These are phyloP conservation scores for Cirrhinus mrigala DNA, from an alignment of 2,797 vertebrate genomes.

Conservation along the genomic window DNA sequence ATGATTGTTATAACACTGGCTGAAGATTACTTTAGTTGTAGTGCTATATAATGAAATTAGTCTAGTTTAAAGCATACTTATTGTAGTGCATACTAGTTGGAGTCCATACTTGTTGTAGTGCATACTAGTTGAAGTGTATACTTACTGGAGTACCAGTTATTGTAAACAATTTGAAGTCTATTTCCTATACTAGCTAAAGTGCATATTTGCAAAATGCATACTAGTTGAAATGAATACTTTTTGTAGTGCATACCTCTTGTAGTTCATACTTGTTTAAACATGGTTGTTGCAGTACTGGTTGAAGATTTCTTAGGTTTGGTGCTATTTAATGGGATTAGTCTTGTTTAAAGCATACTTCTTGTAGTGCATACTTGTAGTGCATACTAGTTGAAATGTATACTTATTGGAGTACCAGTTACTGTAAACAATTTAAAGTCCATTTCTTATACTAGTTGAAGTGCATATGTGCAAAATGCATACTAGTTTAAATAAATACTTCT, in stretches of 20 bases:
- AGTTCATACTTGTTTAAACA: background rate
- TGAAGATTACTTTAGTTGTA: too few species aligned
- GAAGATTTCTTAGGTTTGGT: background rate
- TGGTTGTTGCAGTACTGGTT: background rate
- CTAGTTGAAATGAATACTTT: background rate
- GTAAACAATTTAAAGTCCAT: background rate
- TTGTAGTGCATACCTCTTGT: background rate
- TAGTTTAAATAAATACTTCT: background rate
- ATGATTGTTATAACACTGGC: background rate
- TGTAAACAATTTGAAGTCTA: too few species aligned
- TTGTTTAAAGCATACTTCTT: too few species aligned
- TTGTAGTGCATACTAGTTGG: too few species aligned
- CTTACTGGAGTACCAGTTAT: too few species aligned
- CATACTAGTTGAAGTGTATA: background rate
- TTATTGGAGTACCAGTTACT: background rate
- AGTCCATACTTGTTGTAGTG: background rate
- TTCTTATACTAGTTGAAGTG: background rate
- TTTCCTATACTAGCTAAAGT: too few species aligned
- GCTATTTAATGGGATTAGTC: too few species aligned
- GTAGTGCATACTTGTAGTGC: background rate
- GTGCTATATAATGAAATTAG: too few species aligned
- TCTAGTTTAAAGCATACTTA: too few species aligned
- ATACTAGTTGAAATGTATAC: background rate
- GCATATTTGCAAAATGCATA: background rate
- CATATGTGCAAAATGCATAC: background rate